phyloP scores from a whole-genome alignment of 2,888 invertebrate genomes.

The Cephus pygmeus region DNA sequence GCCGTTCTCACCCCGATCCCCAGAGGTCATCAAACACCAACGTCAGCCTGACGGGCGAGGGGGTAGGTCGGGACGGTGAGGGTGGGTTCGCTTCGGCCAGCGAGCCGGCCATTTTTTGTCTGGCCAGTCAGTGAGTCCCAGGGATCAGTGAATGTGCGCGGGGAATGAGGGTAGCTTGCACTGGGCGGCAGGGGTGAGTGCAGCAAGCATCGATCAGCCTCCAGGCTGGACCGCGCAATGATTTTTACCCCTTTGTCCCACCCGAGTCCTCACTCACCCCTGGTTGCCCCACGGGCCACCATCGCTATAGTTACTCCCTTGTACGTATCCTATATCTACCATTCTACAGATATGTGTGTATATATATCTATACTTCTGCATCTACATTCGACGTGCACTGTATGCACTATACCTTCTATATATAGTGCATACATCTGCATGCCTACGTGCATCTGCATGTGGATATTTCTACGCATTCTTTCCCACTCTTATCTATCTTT shows the following conservation, averaged over 20 bases:
- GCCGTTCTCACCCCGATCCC: conserved; percentile 25
- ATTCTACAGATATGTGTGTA: conserved; percentile 18
- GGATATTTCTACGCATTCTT: conserved; percentile 17
- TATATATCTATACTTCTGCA: conserved; percentile 26
- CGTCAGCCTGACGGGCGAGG: conserved; percentile 56
- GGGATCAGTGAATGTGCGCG: conserved; percentile 62
- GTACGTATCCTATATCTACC: conserved; percentile 38
- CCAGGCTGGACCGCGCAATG: conserved; percentile 67
- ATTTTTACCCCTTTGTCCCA: conserved; percentile 65
- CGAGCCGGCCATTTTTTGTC: conserved; percentile 65
- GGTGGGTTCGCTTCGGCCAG: conserved; percentile 53
- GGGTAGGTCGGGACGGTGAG: conserved; percentile 25
- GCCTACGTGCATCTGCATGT: conserved; percentile 26
- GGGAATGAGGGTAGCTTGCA: conserved; percentile 34
- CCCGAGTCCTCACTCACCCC: conserved; percentile 38
- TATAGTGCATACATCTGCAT: conserved; percentile 7
- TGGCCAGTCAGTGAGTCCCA: conserved; percentile 66
- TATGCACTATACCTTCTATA: not conserved
- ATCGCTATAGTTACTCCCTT: not conserved
- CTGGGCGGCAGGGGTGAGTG: conserved; percentile 24
- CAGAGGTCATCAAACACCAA: conserved; percentile 65
- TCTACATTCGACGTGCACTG: conserved; percentile 24
- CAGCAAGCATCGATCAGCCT: conserved; percentile 65
- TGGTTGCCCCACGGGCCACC: conserved; percentile 57
- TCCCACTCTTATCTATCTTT: conserved; percentile 35